Evolutionary conservation across 2,888 invertebrate genomes (phyloP).

Genomic region (Synanthedon myopaeformis): DNA sequence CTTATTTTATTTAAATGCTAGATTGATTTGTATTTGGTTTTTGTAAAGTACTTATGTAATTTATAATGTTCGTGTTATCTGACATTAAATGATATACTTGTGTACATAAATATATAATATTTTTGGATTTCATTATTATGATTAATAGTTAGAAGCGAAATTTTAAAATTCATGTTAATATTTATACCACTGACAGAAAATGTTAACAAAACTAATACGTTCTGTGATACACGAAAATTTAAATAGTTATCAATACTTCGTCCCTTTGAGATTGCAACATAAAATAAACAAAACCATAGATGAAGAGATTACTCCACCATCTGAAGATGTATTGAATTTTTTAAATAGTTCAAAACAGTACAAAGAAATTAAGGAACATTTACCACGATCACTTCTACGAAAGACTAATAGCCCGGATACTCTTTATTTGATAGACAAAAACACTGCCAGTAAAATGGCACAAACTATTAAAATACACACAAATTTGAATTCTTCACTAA

Average conservation of each 20-base stretch:
- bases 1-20: too few species aligned
- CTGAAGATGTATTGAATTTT: conserved; percentile 43
- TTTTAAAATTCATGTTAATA: too few species aligned
- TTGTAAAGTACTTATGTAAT: too few species aligned
- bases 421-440: conserved; percentile 54
- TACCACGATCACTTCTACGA: conserved; percentile 41
- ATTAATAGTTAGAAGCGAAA: too few species aligned
- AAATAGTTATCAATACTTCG: neutral
- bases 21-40: too few species aligned
- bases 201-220: neutral
- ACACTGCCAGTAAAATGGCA: conserved; percentile 45
- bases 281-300: conserved; percentile 26
- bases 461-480: conserved; percentile 38
- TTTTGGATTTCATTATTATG: too few species aligned
- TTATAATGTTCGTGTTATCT: too few species aligned
- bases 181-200: neutral
- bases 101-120: too few species aligned
- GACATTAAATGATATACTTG: too few species aligned
- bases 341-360: conserved; percentile 39
- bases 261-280: conserved; percentile 29
- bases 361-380: conserved; percentile 26
- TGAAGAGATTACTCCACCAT: conserved; percentile 30
- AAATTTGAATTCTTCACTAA: conserved; percentile 36
- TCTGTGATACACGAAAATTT: neutral
- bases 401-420: conserved; percentile 47